Percentiles rank a stretch among this genome's conserved stretches.
These are phyloP conservation scores for Clarias macrocephalus DNA, from an alignment of 2,113 vertebrate species.

Conservation along the genomic window DNA sequence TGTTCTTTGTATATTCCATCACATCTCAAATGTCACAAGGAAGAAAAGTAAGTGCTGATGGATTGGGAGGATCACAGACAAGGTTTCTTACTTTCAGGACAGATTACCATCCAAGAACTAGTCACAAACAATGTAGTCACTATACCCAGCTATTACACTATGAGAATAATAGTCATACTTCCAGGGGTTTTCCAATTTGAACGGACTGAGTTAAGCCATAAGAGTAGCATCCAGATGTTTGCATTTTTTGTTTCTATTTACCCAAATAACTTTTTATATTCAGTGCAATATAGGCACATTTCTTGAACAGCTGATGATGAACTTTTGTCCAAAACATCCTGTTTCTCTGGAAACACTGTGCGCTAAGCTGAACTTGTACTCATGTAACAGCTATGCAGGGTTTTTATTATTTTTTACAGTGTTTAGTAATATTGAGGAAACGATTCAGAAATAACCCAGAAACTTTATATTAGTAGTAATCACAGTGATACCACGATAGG, in stretches of 20 bases:
- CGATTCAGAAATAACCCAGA: background rate
- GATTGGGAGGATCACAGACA: background rate
- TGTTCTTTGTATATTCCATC: background rate
- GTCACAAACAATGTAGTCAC: too few relatives aligned
- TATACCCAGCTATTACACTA: background rate
- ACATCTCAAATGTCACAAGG: background rate
- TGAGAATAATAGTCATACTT: background rate
- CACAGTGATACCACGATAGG: conserved; percentile 7
- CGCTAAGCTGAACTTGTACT: background rate
- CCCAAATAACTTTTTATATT: background rate
- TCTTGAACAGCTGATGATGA: background rate
- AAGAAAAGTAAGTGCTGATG: background rate
- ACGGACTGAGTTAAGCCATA: too few relatives aligned
- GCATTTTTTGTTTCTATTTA: background rate
- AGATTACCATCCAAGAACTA: background rate
- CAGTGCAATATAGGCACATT: background rate
- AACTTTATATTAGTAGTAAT: background rate
- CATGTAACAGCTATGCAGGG: background rate
- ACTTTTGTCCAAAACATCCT: background rate
- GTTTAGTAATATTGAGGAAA: background rate
- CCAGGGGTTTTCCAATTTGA: background rate
- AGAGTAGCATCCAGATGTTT: background rate
- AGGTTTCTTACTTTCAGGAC: background rate
- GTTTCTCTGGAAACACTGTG: background rate
- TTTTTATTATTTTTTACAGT: background rate